Evolutionary conservation across 2,888 invertebrate genomes (phyloP), one percentile per base, ranked within the genome.

Genomic region (Aphrophora alni): DNA sequence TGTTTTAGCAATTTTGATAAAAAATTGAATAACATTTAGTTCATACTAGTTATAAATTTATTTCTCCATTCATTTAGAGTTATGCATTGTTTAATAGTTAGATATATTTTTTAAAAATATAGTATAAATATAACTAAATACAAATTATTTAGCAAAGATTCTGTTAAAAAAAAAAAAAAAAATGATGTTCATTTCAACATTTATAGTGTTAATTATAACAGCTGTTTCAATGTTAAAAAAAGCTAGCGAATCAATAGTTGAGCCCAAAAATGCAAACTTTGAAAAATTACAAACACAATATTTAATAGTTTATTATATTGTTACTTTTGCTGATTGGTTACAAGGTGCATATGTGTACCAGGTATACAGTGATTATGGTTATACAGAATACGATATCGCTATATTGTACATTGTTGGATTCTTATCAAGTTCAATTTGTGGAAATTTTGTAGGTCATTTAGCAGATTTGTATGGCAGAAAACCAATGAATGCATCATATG

Each of bases 271-370:
- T 71, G 17, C 17, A 7, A 51, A 75, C 28, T 81, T 81, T 28
- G 68, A 84, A 80, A 84, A 87, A 72, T 89, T 92, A 78, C 91
- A 91, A 84, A 86, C 87, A 51, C 88, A 88, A 24, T 92, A 91
- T 85, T 90, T 91, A 82, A 83, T 87, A 12, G 90, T 90, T 0
- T 91, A 90, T 84, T 88, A 91, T 79, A 86, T 90, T 83, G 91
- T 91, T 0, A 88, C 90, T 83, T 90, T 91, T 85, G 89, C 91
- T 1, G 92, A 92, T 85, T 92, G 91, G 91, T 87, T 92, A 2
- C 91, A 92, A 86, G 91, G 91, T 17, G 91, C 92, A 0, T 92
- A 91, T 85, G 88, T 91, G 0, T 92, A 92, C 85, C 90, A 90
- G 85, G 87, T 92, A 0, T 92, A 92, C 85, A 89, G 89, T 73